These are phyloP conservation scores for Lepus americanus DNA, from an alignment of 2,113 vertebrate species.

Conservation along the genomic window DNA sequence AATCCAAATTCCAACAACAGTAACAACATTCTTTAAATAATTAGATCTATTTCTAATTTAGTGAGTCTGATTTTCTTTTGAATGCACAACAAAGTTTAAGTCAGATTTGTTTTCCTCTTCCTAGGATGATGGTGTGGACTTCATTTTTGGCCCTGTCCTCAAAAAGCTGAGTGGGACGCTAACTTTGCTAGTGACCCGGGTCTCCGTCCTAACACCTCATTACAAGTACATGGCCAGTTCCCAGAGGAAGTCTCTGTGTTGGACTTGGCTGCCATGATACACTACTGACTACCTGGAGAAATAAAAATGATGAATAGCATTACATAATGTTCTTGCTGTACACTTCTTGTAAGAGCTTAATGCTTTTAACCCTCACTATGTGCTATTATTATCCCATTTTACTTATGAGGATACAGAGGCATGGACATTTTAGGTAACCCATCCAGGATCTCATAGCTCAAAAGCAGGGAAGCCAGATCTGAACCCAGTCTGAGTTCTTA, in stretches of 20 bases:
- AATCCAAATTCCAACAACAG: constrained; percentile 71
- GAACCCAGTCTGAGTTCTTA: background rate
- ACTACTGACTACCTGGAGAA: background rate
- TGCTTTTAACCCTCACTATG: background rate
- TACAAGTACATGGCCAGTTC: background rate
- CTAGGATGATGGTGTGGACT: background rate
- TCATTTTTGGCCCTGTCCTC: background rate
- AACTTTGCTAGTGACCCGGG: background rate
- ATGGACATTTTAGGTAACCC: background rate
- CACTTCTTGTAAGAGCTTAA: background rate
- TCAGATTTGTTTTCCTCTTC: constrained; percentile 25
- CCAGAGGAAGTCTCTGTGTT: constrained; percentile 29
- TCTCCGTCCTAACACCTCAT: constrained; percentile 46
- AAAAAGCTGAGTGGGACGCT: background rate
- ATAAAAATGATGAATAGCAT: constrained; percentile 11
- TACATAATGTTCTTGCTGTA: background rate
- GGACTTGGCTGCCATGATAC: background rate
- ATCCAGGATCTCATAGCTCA: background rate
- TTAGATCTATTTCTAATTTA: constrained; percentile 64
- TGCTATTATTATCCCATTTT: background rate
- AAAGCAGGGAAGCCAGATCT: background rate
- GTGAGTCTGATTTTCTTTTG: constrained; percentile 21
- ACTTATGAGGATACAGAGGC: background rate
- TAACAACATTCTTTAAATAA: constrained; percentile 69
- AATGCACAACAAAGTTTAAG: background rate